Evolutionary conservation across 2,113 vertebrate genomes (phyloP).

Genomic region (Alligator sinensis): DNA sequence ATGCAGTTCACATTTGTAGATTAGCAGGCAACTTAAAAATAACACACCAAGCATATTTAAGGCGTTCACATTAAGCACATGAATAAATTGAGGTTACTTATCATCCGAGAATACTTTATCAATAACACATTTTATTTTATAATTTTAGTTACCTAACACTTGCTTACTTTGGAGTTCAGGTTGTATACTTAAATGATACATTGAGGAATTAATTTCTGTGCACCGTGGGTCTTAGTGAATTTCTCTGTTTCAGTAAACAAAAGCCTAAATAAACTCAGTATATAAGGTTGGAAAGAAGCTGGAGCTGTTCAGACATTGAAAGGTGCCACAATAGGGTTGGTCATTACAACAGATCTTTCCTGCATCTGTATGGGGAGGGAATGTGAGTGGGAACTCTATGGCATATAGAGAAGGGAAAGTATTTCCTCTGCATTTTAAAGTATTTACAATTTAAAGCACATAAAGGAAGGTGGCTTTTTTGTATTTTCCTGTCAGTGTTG

Average conservation of each 20-base stretch:
- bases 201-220: background rate
- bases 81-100: background rate
- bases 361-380: background rate
- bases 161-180: background rate
- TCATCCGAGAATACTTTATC: background rate
- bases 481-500: background rate
- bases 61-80: background rate
- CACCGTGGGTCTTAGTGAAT: background rate
- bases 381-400: background rate
- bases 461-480: background rate
- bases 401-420: background rate
- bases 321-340: background rate
- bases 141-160: background rate
- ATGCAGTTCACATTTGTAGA: too few species aligned
- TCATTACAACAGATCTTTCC: background rate
- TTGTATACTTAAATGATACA: background rate
- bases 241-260: rapidly evolving
- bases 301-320: background rate
- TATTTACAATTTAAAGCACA: background rate
- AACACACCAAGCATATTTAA: background rate
- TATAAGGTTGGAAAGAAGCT: background rate
- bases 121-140: background rate
- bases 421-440: background rate
- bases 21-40: too few species aligned
- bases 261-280: background rate